Conservation (phyloP, 92 coral and sea anemone genomes). For the Porites cylindrica region DNA sequence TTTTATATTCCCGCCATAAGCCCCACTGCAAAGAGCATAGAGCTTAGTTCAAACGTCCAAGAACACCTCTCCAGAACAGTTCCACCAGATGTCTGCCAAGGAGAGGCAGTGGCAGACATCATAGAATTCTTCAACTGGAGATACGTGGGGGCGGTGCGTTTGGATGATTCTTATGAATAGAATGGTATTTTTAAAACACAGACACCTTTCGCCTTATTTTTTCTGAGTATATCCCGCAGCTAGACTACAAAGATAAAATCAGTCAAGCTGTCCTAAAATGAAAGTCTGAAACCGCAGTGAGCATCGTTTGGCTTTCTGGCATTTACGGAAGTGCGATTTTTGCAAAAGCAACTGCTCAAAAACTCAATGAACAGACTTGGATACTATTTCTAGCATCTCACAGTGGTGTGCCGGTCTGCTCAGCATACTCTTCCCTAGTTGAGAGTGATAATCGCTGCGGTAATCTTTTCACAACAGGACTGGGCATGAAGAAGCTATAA, state of each 20-base stretch:
- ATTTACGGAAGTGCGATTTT: no score
- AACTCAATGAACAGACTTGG: no score
- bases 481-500: conserved; percentile 87
- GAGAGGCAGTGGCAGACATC: conserved; percentile 17
- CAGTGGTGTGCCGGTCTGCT: conserved; percentile 59
- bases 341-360: no score
- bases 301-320: no score
- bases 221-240: not conserved
- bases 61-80: not conserved
- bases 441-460: conserved; percentile 59
- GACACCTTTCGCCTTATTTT: not conserved
- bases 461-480: conserved; percentile 61
- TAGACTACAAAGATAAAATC: not conserved
- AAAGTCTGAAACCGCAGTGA: no score
- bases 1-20: not conserved
- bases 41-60: not conserved
- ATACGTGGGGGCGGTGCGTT: conserved; percentile 5
- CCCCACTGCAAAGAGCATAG: not conserved
- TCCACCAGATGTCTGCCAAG: not conserved
- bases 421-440: conserved; percentile 33
- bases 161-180: conserved; percentile 4
- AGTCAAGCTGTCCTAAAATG: no score
- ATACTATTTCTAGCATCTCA: no score
- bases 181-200: not conserved
- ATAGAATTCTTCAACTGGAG: conserved; percentile 6